Percentiles rank a stretch among this genome's conserved stretches.
Conservation (phyloP, 30 jellyfish, hydroid and myxozoan genomes). For the Rhopilema esculentum region DNA sequence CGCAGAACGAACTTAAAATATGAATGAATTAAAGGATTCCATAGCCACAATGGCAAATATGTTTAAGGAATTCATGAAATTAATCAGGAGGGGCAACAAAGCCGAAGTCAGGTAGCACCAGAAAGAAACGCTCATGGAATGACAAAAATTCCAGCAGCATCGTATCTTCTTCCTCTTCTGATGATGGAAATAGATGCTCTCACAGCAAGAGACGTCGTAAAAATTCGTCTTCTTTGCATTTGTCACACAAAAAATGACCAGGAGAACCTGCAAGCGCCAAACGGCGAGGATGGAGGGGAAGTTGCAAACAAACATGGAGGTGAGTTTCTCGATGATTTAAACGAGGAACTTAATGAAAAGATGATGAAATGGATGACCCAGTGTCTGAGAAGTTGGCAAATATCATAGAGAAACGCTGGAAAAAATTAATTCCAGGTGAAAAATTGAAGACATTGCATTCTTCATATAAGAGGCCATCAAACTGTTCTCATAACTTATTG, state of each 20-base stretch:
- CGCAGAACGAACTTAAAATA: neutral
- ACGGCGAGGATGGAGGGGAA: slow-evolving; percentile 1
- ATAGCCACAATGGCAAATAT: too few relatives aligned
- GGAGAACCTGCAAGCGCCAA: neutral
- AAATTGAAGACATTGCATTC: neutral
- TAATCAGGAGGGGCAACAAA: neutral
- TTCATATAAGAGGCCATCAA: slow-evolving; percentile 14
- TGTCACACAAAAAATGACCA: slow-evolving; percentile 6
- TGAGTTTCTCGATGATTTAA: slow-evolving; percentile 17
- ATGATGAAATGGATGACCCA: slow-evolving; percentile 10
- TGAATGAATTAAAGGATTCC: too few relatives aligned
- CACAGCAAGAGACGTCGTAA: slow-evolving; percentile 15
- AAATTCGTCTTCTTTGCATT: neutral
- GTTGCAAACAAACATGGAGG: slow-evolving; percentile 4
- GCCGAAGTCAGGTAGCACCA: neutral
- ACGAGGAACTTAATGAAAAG: slow-evolving; percentile 6
- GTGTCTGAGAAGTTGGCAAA: slow-evolving; percentile 17
- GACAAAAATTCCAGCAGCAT: slow-evolving; percentile 6
- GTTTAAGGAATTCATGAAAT: too few relatives aligned
- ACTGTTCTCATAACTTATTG: slow-evolving; percentile 5
- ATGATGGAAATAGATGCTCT: neutral
- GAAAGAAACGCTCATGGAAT: slow-evolving; percentile 27
- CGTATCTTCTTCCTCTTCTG: slow-evolving; percentile 5
- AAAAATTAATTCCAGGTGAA: slow-evolving; percentile 11
- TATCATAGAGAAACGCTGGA: slow-evolving; percentile 11